Conservation (phyloP, 2,113 vertebrate genomes). For the Stigmatopora nigra region DNA sequence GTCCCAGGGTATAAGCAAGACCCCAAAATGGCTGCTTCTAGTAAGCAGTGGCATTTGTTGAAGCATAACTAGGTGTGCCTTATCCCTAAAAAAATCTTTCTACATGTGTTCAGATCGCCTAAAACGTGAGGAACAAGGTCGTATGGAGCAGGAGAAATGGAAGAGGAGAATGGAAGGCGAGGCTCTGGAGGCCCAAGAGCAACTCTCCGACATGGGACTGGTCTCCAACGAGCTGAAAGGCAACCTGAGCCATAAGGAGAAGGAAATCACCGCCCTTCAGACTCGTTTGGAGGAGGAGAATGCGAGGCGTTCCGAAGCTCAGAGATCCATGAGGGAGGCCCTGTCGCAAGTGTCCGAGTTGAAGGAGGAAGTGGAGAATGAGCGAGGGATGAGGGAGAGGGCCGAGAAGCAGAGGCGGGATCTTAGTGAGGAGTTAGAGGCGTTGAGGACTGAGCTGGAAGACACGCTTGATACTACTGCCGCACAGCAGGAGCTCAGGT, state of each 20-base stretch:
- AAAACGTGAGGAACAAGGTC: conserved; percentile 83
- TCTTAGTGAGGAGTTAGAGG: conserved; percentile 84
- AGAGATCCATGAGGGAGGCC: conserved; percentile 77
- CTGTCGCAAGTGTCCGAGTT: conserved; percentile 80
- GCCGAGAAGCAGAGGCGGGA: conserved; percentile 85
- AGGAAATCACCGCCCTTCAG: conserved; percentile 80
- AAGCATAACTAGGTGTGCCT: too few species aligned
- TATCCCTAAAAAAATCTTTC: too few species aligned
- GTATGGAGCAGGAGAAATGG: conserved; percentile 85
- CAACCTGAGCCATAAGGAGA: conserved; percentile 79
- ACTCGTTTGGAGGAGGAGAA: conserved; percentile 81
- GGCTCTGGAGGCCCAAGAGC: conserved; percentile 81
- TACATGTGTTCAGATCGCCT: conserved; percentile 73
- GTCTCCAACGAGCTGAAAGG: conserved; percentile 72
- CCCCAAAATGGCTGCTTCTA: too few species aligned
- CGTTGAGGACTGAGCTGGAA: conserved; percentile 81
- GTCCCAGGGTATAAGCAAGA: too few species aligned
- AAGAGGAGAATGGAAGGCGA: conserved; percentile 81
- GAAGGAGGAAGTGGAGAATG: conserved; percentile 84
- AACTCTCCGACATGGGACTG: conserved; percentile 78
- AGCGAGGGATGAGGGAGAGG: conserved; percentile 77
- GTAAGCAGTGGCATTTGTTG: too few species aligned
- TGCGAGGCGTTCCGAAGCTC: conserved; percentile 68
- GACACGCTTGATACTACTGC: conserved; percentile 88
- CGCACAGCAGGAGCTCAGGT: conserved; percentile 85